Evolutionary conservation across 2,797 vertebrate genomes (phyloP), one percentile per base, ranked within the genome.

Genomic region (Premnoplex brunnescens): DNA sequence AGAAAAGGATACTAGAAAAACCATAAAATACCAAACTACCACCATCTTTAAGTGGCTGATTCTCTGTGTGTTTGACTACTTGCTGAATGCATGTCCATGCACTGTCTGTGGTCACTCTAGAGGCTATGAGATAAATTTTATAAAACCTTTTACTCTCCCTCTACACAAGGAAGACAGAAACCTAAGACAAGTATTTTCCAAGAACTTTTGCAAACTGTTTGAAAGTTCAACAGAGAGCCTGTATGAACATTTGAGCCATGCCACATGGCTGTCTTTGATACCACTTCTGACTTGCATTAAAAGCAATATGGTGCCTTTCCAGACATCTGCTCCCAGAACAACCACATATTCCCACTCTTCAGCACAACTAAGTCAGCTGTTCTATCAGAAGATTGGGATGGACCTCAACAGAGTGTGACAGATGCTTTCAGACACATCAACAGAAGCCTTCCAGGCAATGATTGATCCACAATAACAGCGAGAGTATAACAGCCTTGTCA

Each of bases 11-110:
- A 16, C 39, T 44, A 21, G 51, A 80, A 21, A 66, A 22, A 0
- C 2, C 1, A 4, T 3, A 41, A 63, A 78, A 37, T 5, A 1
- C 0, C 14, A 55, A 15, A 64, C 76, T 34, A 32, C 4, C 8
- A 13, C 26, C 3, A 9, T 44, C 26, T 23, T 37, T 48, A 24
- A 5, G 1, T 20, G 6, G 17, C 59, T 34, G 7, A 7, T 49
- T 55, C 21, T 79, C 88, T 4, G 2, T 17, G 5, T 17, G 13
- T 46, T 76, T 82, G 12, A 9, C 23, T 69, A 4, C 6, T 66
- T 49, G 2, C 32, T 56, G 34, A 91, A 55, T 23, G 24, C 27
- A 36, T 43, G 10, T 34, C 27, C 58, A 10, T n/a, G 6, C 10
- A 59, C 16, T 44, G 22, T 39, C 69, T 81, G 14, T 58, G 51